A percentile compares a stretch with the other conserved stretches of the same genome.
These are phyloP conservation scores for Tokudaia muenninki DNA, from an alignment of 2,797 vertebrate species.

Conservation along the genomic window DNA sequence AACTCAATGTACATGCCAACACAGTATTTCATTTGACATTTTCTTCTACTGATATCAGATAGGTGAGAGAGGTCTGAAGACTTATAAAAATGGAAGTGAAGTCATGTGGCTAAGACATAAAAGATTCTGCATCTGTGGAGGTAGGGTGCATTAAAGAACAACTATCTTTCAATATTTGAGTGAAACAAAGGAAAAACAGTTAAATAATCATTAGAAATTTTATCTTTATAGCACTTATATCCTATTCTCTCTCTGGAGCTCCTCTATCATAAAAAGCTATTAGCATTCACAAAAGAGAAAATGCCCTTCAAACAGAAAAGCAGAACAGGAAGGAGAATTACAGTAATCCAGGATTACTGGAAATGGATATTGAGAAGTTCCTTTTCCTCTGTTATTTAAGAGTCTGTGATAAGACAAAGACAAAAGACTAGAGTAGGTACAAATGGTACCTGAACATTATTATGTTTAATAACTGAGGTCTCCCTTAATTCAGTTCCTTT, in stretches of 20 bases:
- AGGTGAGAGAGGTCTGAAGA: background rate
- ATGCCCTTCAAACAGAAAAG: background rate
- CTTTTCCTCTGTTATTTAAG: background rate
- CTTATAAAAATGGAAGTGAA: background rate
- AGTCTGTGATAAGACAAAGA: background rate
- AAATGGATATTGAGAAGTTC: background rate
- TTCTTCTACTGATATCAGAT: slow-evolving; percentile 6
- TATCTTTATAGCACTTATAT: background rate
- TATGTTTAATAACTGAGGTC: background rate
- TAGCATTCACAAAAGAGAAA: background rate
- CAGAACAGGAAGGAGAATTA: background rate
- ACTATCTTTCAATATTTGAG: background rate
- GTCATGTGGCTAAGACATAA: background rate
- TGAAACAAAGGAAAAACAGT: slow-evolving; percentile 48
- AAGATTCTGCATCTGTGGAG: background rate
- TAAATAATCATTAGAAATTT: slow-evolving; percentile 6
- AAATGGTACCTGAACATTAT: slow-evolving; percentile 27
- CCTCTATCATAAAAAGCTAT: background rate
- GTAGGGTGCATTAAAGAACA: background rate
- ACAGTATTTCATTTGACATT: background rate
- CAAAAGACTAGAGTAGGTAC: background rate
- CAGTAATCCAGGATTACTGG: background rate
- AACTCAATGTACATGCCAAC: slow-evolving; percentile 51
- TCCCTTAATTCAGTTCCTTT: slow-evolving; percentile 59
- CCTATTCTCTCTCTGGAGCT: background rate